Percentiles rank a stretch among this genome's conserved stretches.
Evolutionary conservation across 2,888 invertebrate genomes (phyloP).

Genomic region (Julus scandinavius): DNA sequence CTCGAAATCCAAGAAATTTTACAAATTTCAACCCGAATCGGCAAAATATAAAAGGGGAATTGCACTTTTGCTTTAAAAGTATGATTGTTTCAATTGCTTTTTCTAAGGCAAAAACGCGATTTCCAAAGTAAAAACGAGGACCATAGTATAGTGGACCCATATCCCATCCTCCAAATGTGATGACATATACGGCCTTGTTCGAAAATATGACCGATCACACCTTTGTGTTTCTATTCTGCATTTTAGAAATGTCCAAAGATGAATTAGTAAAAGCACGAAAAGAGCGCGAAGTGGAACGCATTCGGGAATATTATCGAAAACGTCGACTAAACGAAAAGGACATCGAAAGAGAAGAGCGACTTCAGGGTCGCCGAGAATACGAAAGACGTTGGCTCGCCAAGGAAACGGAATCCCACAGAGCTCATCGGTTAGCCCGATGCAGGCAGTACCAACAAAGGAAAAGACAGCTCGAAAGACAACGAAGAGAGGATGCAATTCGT

Average conservation of each 20-base stretch:
- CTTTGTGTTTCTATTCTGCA: too few species aligned
- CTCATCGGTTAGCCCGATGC: not conserved
- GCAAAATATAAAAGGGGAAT: too few species aligned
- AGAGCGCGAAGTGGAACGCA: slow-evolving; percentile 17
- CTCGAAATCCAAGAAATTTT: too few species aligned
- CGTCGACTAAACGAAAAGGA: slow-evolving; percentile 8
- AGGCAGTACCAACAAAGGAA: slow-evolving; percentile 10
- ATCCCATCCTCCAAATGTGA: too few species aligned
- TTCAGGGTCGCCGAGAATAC: not conserved
- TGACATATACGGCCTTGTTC: too few species aligned
- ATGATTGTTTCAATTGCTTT: too few species aligned
- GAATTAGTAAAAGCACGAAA: not conserved
- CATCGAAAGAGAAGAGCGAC: not conserved
- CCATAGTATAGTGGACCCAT: too few species aligned
- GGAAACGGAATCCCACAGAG: not conserved
- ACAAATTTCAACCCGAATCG: too few species aligned
- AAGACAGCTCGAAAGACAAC: slow-evolving; percentile 6
- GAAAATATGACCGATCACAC: too few species aligned
- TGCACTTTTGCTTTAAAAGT: too few species aligned
- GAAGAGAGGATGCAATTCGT: not conserved
- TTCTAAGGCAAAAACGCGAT: too few species aligned
- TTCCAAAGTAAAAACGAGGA: too few species aligned
- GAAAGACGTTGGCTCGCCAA: slow-evolving; percentile 26
- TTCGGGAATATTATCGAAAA: not conserved
- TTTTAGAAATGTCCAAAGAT: not conserved